phyloP scores from a whole-genome alignment of 2,113 vertebrate genomes.

The Ceyx melanurus region DNA sequence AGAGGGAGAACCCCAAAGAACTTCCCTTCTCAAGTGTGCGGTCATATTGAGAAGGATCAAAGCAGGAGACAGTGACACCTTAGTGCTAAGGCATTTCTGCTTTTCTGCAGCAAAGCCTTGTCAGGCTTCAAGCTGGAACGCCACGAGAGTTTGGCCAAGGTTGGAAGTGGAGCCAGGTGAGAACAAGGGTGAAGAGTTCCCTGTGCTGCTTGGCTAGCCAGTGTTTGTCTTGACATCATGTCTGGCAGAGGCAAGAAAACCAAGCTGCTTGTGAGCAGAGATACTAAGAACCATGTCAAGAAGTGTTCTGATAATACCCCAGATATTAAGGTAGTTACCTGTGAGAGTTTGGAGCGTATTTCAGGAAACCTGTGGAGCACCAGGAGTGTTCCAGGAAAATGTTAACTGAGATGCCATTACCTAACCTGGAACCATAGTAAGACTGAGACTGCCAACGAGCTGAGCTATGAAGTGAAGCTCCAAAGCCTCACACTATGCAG shows the following conservation, averaged over 20 bases:
- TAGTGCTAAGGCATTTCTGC: background rate
- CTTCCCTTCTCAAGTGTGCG: background rate
- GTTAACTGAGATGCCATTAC: background rate
- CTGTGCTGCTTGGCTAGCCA: background rate
- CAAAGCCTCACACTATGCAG: background rate
- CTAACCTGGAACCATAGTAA: background rate
- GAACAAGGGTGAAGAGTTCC: background rate
- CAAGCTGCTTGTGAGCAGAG: background rate
- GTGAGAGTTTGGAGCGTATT: background rate
- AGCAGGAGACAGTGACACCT: background rate
- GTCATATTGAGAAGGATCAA: background rate
- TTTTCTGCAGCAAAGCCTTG: background rate
- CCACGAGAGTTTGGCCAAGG: background rate
- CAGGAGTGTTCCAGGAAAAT: constrained; percentile 3
- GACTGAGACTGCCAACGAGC: background rate
- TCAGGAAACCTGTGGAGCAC: background rate
- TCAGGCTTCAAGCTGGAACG: background rate
- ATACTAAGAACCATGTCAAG: background rate
- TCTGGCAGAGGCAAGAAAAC: background rate
- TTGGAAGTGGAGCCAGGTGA: background rate
- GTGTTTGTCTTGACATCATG: background rate
- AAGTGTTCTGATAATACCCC: background rate
- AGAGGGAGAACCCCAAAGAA: background rate
- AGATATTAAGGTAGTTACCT: background rate
- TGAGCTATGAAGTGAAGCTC: background rate